Evolutionary conservation across 2,888 invertebrate species (phyloP), one percentile per base, ranked within the genome.

Genomic region (Synanthedon myopaeformis): DNA sequence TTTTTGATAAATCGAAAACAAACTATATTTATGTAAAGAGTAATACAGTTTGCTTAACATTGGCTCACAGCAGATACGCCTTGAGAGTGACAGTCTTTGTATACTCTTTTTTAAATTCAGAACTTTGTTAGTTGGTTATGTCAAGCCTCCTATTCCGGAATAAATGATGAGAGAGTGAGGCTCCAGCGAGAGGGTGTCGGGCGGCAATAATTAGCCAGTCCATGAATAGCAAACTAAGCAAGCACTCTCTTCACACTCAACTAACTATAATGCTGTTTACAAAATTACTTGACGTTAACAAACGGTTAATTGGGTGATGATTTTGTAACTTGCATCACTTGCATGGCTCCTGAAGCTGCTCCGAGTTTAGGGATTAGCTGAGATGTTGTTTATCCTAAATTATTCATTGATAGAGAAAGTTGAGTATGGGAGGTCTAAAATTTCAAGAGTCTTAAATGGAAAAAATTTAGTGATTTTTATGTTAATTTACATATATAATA

Each of bases 201-300:
- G 52, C 12, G 53, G 13, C 55, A 41, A 55, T 56, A 56, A 56
- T 56, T 56, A 56, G 56, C 56, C 55, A 19, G 53, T 14, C 55
- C 54, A 55, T 56, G 56, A 55, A 56, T 56, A 56, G 55, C 56
- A 52, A 56, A 56, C 53, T 54, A 53, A 53, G 41, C 41, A 8
- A 19, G 45, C 45, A 14, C 45, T 45, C 45, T 45, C 14, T 45
- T 45, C 45, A 45, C 45, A 45, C 45, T 45, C 45, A 45, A 13
- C 45, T 14, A 45, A 45, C 45, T 45, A 45, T 45, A 45, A 45
- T 45, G 45, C 45, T 45, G 45, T 45, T 45, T 45, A 45, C 45
- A 14, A 45, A 45, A 45, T 45, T 13, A 45, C 11, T 45, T 45
- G 45, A 45, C n/a, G 45, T 45, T 14, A 8, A n/a, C 45, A 12